Base-by-base conservation (phyloP, 2,888 invertebrate species). In the Drosophila peninsularis region DNA sequence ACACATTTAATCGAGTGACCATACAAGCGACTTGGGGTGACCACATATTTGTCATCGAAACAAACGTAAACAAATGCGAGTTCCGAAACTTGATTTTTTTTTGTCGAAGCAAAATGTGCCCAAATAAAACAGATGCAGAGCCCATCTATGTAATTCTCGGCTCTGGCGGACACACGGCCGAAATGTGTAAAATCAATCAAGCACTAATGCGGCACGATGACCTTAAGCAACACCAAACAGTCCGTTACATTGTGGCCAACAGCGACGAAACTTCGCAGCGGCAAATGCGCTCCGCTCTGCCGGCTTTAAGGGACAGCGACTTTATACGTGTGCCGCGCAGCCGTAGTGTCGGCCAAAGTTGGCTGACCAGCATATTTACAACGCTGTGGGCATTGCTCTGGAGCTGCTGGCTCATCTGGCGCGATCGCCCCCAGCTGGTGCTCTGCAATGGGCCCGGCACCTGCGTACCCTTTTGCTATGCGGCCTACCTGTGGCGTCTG, bases 381-480 rank as follows among this genome's bases (percentile, higher is more conserved):
- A 98, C 98, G 3, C 27, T 97, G 0, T 93, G 94, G 91, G 95
- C 98, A 0, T 93, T 94, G n/a, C 68, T 96, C 1, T 93, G 94
- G 80, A 95, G 95, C 57, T 91, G 97, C 84, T 96, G 96, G 63
- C 80, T 97, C 17, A 92, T 98, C 36, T 93, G 94, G 80, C 93
- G 92, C 53, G 94, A 95, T 81, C 94, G 94, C 74, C 98, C 99
- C 1, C 95, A 97, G 91, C 91, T 98, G 80, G 94, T 98, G 82
- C 93, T 98, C 52, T 98, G 97, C 92, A 98, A 99, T 93, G 99
- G 99, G 0, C 99, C 99, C 45, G 99, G 99, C 9, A 99, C 98
- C 7, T 99, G 99, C 92, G 94, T 99, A 67, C 99, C 99, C 5
- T 93, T 98, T 61, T 98, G 98, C 93, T 81, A 96, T 60, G 94